Conservation (phyloP, 2,888 invertebrate species). For the Seira musarum region DNA sequence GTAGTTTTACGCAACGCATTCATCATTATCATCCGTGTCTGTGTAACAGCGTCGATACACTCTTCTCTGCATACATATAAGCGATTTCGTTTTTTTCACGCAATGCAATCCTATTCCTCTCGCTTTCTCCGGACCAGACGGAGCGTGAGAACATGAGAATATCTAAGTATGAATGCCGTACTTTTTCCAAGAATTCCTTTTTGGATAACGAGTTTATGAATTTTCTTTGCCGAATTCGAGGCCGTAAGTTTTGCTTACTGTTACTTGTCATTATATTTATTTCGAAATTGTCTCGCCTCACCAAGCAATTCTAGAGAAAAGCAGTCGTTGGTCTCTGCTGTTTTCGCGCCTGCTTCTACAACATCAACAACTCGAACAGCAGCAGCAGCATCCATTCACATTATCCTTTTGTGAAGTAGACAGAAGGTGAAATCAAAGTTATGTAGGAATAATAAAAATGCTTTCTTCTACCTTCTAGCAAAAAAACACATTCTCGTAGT, state of each 20-base stretch:
- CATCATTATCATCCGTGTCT: not conserved
- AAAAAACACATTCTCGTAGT: not conserved
- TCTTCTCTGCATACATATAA: slow-evolving; percentile 49
- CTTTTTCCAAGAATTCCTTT: slow-evolving; percentile 20
- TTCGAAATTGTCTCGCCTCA: not conserved
- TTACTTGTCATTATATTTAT: not conserved
- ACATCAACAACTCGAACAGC: not conserved
- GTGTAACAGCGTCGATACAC: slow-evolving; percentile 15
- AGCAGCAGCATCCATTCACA: too few species aligned
- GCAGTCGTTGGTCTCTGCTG: too few species aligned
- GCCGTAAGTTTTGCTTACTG: not conserved
- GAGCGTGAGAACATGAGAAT: slow-evolving; percentile 36
- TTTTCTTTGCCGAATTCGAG: not conserved
- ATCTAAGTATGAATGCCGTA: not conserved
- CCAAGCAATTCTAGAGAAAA: slow-evolving; percentile 9
- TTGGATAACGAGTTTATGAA: not conserved
- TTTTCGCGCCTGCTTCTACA: slow-evolving; percentile 2
- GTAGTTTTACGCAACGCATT: too few species aligned
- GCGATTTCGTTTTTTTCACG: slow-evolving; percentile 26
- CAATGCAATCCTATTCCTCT: not conserved
- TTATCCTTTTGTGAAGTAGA: too few species aligned
- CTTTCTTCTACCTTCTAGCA: not conserved
- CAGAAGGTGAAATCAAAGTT: too few species aligned
- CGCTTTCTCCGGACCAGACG: slow-evolving; percentile 31
- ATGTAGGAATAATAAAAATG: too few species aligned